phyloP scores from a whole-genome alignment of 2,113 vertebrate species.

The Recurvirostra avosetta region DNA sequence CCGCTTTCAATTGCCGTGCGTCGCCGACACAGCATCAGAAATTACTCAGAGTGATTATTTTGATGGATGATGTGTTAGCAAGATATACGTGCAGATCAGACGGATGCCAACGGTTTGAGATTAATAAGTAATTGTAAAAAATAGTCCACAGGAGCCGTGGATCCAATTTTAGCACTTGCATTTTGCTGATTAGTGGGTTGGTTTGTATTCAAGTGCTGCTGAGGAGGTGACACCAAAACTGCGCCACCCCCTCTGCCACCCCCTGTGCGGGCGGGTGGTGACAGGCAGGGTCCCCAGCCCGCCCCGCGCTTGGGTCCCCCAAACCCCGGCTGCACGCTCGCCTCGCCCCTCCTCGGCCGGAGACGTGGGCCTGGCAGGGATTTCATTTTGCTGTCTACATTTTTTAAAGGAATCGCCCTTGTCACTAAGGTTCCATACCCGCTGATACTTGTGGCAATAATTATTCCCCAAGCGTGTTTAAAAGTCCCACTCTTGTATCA shows the following conservation, averaged over 20 bases:
- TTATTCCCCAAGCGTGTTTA: neutral
- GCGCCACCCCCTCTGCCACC: rapidly evolving
- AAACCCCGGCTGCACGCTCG: rapidly evolving
- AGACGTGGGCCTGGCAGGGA: neutral
- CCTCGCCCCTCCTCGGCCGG: neutral
- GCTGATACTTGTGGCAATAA: neutral
- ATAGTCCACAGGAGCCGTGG: neutral
- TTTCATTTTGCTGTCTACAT: neutral
- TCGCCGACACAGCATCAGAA: neutral
- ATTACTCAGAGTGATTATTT: neutral
- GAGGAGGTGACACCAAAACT: neutral
- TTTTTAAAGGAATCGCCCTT: neutral
- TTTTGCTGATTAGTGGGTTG: neutral
- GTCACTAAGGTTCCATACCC: neutral
- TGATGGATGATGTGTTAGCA: neutral
- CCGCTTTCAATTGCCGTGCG: neutral
- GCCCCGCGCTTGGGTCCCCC: rapidly evolving
- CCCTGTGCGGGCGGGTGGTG: neutral
- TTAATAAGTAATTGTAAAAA: neutral
- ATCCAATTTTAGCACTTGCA: neutral
- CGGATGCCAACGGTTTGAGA: neutral
- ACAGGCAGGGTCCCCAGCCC: neutral
- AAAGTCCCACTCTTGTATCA: neutral
- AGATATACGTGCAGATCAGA: rapidly evolving
- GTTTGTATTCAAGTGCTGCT: neutral